Conservation (phyloP, 2,888 invertebrate genomes). For the Dolichopus griseipennis region DNA sequence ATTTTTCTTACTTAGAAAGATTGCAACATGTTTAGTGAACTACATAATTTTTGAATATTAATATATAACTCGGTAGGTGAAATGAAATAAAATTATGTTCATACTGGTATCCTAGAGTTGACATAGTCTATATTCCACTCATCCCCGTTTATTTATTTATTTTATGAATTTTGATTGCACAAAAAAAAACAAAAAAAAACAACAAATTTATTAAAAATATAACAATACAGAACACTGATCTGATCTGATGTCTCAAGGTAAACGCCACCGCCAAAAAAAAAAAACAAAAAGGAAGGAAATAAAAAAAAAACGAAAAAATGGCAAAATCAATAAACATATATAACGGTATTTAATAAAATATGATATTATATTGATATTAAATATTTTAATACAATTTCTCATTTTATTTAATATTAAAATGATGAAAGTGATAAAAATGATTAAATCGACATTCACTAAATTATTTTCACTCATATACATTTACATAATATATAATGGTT, state of each 20-base stretch:
- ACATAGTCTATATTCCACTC: no score
- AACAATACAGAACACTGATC: background rate
- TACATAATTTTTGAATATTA: no score
- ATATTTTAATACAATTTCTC: background rate
- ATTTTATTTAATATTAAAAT: background rate
- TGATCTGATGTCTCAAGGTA: slow-evolving; percentile 10
- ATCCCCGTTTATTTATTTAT: slow-evolving; percentile 6
- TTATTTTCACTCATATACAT: no score
- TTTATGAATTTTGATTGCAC: background rate
- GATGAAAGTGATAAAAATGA: background rate
- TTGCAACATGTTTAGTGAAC: no score
- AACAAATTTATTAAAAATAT: background rate
- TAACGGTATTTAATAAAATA: background rate
- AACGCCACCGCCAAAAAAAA: slow-evolving; percentile 5
- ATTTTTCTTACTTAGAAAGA: no score
- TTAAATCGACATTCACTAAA: no score
- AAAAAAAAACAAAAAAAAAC: background rate
- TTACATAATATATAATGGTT: no score
- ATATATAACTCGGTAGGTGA: no score
- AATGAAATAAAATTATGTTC: no score
- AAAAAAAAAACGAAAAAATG: background rate
- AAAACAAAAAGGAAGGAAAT: background rate
- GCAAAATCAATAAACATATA: background rate
- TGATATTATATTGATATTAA: background rate
- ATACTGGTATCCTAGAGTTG: no score